A percentile compares a stretch with the other conserved stretches of the same genome.
Conservation (phyloP, 2,113 vertebrate species). For the Equus quagga region DNA sequence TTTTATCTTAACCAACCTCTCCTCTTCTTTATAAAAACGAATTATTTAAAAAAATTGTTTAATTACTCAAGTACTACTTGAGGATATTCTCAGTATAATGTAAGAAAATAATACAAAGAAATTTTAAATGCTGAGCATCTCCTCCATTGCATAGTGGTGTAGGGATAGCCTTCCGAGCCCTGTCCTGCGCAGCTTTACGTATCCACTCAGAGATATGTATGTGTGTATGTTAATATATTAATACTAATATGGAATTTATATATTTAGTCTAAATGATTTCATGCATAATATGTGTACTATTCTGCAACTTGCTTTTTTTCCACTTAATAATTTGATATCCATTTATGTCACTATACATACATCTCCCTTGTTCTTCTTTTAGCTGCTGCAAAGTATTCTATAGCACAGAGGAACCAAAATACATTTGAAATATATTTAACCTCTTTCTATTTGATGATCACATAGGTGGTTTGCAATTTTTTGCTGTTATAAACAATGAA, state of each 20-base stretch:
- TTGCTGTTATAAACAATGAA: background rate
- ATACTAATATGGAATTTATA: background rate
- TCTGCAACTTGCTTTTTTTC: background rate
- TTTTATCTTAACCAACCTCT: background rate
- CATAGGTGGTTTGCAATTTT: background rate
- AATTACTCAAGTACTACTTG: background rate
- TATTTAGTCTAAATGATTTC: background rate
- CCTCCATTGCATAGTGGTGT: background rate
- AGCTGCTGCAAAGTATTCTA: background rate
- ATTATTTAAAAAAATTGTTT: background rate
- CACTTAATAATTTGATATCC: background rate
- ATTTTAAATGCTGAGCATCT: background rate
- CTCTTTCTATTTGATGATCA: background rate
- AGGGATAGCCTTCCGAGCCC: background rate
- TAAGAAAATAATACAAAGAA: conserved; percentile 10
- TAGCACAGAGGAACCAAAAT: background rate
- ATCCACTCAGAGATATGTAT: background rate
- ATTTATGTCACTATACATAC: background rate
- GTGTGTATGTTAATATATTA: background rate
- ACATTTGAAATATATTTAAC: conserved; percentile 21
- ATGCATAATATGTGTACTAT: background rate
- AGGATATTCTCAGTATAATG: background rate
- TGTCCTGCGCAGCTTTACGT: background rate
- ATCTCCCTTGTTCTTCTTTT: background rate
- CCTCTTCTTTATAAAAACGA: background rate